These are phyloP conservation scores for Tenthredo distinguenda DNA, from an alignment of 2,888 invertebrate species.

Conservation along the genomic window DNA sequence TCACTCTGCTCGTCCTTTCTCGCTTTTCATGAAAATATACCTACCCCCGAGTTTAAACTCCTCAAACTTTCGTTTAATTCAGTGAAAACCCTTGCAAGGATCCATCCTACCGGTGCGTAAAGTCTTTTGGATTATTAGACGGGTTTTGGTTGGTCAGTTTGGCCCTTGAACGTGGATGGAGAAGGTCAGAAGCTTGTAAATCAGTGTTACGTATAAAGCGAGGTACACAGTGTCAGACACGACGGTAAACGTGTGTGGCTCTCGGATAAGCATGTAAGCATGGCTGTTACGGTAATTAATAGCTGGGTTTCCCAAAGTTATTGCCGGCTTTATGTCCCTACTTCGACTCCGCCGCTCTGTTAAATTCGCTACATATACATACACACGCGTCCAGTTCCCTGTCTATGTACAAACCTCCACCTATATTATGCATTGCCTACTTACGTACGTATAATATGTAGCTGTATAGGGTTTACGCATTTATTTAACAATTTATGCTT, in stretches of 20 bases:
- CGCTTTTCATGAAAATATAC: conserved; percentile 1
- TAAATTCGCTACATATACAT: conserved; percentile 19
- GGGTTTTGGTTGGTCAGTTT: conserved; percentile 26
- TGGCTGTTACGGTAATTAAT: conserved; percentile 64
- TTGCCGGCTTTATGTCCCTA: conserved; percentile 61
- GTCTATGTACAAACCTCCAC: not conserved
- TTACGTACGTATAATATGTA: not conserved
- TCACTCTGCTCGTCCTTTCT: conserved; percentile 16
- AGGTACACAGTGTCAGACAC: conserved; percentile 47
- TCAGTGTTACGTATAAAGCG: conserved; percentile 24
- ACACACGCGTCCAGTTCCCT: not conserved
- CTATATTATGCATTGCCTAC: conserved; percentile 45
- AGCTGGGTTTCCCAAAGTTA: conserved; percentile 61
- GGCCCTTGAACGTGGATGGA: not conserved
- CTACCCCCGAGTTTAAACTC: conserved; percentile 4
- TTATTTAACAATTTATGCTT: conserved; percentile 60
- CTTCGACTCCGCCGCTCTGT: conserved; percentile 41
- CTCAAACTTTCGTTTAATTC: conserved; percentile 41
- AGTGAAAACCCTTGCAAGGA: conserved; percentile 50
- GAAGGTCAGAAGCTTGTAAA: conserved; percentile 45
- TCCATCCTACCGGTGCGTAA: conserved; percentile 59
- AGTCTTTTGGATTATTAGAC: conserved; percentile 28
- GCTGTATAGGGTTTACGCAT: conserved; percentile 51
- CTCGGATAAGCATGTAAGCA: conserved; percentile 64
- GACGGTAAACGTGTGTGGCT: conserved; percentile 46